Conservation (phyloP, 2,797 vertebrate species). For the Chiloscyllium punctatum region DNA sequence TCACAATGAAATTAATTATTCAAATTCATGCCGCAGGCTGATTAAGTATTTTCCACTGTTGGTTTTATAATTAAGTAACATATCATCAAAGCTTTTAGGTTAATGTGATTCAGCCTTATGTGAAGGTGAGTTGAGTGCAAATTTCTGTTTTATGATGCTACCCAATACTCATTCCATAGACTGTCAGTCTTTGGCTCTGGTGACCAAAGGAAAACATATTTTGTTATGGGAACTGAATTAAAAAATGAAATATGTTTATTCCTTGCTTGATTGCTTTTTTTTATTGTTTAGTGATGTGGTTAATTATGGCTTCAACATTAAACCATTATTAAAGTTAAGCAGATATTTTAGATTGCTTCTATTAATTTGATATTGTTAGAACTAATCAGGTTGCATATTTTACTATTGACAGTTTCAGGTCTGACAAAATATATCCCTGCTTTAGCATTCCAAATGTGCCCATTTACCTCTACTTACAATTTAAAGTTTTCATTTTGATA, state of each 20-base stretch:
- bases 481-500: not conserved
- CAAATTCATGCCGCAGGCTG: not conserved
- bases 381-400: not conserved
- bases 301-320: not conserved
- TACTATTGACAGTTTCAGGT: not conserved
- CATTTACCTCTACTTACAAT: not conserved
- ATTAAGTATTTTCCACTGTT: not conserved
- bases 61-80: not conserved
- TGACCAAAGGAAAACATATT: not conserved
- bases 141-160: not conserved
- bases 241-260: not conserved
- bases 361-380: not conserved
- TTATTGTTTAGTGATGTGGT: not conserved
- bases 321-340: not conserved
- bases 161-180: not conserved
- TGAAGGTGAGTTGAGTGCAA: not conserved
- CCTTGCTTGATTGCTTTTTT: not conserved
- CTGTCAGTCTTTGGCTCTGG: not conserved
- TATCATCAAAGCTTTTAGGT: not conserved
- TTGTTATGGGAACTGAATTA: not conserved
- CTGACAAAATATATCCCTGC: not conserved
- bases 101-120: not conserved
- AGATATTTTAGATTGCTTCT: not conserved
- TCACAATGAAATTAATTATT: constrained; percentile 11
- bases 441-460: not conserved